These are phyloP conservation scores for Homalodisca vitripennis DNA, from an alignment of 1,140 invertebrate genomes.

Conservation along the genomic window DNA sequence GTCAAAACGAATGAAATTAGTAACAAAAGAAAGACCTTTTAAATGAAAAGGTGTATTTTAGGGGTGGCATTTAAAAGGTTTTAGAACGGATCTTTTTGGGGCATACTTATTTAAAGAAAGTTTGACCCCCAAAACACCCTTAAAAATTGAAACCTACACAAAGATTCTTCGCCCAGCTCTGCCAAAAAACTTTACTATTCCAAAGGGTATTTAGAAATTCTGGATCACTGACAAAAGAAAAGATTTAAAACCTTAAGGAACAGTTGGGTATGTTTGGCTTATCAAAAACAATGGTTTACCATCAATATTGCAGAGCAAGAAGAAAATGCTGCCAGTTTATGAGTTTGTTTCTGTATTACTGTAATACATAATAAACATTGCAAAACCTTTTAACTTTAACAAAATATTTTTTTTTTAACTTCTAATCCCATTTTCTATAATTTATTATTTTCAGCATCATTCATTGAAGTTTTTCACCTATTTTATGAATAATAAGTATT, in stretches of 20 bases:
- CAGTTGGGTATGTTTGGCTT: conserved; percentile 8
- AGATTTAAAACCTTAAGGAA: conserved; percentile 28
- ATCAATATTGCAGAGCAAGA: conserved; percentile 25
- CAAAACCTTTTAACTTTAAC: too few relatives aligned
- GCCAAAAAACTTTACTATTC: conserved; percentile 7
- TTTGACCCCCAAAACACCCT: conserved; percentile 26
- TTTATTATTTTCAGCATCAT: too few relatives aligned
- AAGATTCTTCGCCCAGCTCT: background rate
- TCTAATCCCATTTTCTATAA: too few relatives aligned
- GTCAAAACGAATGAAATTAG: conserved; percentile 11
- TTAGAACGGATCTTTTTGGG: conserved; percentile 26
- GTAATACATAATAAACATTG: too few relatives aligned
- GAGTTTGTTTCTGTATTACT: too few relatives aligned
- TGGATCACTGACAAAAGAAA: too few relatives aligned
- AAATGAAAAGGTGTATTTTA: conserved; percentile 14
- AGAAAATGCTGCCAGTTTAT: too few relatives aligned
- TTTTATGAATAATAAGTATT: too few relatives aligned
- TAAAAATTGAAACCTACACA: conserved; percentile 16
- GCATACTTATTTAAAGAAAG: conserved; percentile 31
- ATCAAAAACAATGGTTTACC: conserved; percentile 26
- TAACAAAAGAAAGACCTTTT: conserved; percentile 26
- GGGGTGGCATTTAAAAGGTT: conserved; percentile 28
- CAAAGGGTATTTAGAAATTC: too few relatives aligned
- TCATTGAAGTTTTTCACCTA: too few relatives aligned
- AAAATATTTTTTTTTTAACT: too few relatives aligned